phyloP scores from a whole-genome alignment of 2,797 vertebrate species.

The Enoplosus armatus region DNA sequence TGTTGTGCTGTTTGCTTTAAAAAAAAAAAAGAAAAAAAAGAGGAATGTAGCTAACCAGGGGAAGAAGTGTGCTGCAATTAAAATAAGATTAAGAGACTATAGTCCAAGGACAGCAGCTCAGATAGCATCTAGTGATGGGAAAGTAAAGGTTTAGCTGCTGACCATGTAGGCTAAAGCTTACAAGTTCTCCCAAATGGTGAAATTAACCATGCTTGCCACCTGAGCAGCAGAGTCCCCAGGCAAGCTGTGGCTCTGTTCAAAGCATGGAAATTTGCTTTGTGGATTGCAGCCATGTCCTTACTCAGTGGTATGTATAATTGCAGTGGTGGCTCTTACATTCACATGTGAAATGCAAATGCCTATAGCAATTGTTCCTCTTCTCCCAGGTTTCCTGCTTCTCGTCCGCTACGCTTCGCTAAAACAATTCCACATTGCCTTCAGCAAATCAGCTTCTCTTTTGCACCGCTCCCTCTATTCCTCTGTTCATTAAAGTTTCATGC shows the following conservation, averaged over 20 bases:
- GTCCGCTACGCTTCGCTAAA: slow-evolving; percentile 79
- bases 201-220: slow-evolving; percentile 75
- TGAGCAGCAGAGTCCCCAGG: slow-evolving; percentile 72
- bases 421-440: slow-evolving; percentile 83
- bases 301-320: slow-evolving; percentile 79
- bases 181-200: slow-evolving; percentile 68
- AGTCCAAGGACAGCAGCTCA: slow-evolving; percentile 61
- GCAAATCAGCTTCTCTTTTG: slow-evolving; percentile 76
- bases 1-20: slow-evolving; percentile 42
- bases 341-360: slow-evolving; percentile 78
- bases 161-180: slow-evolving; percentile 61
- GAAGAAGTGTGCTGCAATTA: slow-evolving; percentile 50
- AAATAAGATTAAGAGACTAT: slow-evolving; percentile 58
- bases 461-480: slow-evolving; percentile 64
- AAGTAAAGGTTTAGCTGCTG: slow-evolving; percentile 60
- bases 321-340: slow-evolving; percentile 68
- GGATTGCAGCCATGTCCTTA: slow-evolving; percentile 75
- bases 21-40: slow-evolving; percentile 29
- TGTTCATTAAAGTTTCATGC: slow-evolving; percentile 85
- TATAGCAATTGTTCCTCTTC: slow-evolving; percentile 76
- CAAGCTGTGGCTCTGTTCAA: slow-evolving; percentile 71
- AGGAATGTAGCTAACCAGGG: slow-evolving; percentile 24
- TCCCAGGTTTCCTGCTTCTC: slow-evolving; percentile 77
- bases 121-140: slow-evolving; percentile 59
- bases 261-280: slow-evolving; percentile 76